Conservation (phyloP, 2,113 vertebrate genomes). For the Machaerirhynchus nigripectus region DNA sequence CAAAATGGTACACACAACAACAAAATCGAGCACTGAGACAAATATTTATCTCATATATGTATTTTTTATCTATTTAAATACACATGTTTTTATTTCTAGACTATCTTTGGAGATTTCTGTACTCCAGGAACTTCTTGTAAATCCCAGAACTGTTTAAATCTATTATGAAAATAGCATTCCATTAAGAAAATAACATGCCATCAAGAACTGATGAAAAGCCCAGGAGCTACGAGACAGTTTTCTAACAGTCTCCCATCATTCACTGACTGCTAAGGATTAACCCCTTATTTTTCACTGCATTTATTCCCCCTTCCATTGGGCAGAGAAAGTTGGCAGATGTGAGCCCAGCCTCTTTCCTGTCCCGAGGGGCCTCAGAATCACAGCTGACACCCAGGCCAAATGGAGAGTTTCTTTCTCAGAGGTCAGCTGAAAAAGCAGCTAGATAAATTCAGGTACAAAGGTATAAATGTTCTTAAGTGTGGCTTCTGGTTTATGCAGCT, state of each 20-base stretch:
- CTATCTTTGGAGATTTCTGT: neutral
- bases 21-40: neutral
- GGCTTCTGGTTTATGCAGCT: neutral
- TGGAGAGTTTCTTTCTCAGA: neutral
- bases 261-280: neutral
- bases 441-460: neutral
- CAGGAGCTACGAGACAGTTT: neutral
- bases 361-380: neutral
- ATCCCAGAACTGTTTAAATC: conserved; percentile 8
- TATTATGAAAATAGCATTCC: conserved; percentile 28
- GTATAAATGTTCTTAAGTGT: neutral
- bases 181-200: conserved; percentile 18
- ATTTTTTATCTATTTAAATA: neutral
- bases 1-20: neutral
- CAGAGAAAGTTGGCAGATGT: neutral
- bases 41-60: neutral
- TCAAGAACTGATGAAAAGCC: neutral
- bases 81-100: neutral
- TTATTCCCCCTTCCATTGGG: neutral
- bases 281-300: neutral
- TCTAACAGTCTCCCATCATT: neutral
- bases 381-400: neutral
- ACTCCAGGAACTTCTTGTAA: neutral
- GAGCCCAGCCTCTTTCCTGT: neutral
- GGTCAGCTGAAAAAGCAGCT: neutral